Conservation (phyloP, 2,888 invertebrate species). For the Nomada fabriciana region DNA sequence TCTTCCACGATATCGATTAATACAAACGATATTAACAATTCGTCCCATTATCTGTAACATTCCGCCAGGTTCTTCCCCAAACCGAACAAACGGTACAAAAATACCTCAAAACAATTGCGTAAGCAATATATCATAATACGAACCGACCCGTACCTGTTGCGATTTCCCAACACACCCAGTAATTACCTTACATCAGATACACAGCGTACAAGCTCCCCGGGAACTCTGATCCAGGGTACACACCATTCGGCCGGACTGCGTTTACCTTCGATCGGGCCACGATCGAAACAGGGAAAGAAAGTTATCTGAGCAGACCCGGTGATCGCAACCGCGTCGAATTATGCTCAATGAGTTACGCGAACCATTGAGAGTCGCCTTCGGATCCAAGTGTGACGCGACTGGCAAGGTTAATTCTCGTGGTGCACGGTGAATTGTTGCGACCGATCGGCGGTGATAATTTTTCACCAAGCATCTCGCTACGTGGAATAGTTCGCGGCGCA, state of each 20-base stretch:
- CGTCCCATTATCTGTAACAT: too few relatives aligned
- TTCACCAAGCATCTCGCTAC: constrained; percentile 45
- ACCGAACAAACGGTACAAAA: too few relatives aligned
- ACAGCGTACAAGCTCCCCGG: background rate
- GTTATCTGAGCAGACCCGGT: background rate
- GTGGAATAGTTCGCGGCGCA: constrained; percentile 38
- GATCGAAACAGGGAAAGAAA: too few relatives aligned
- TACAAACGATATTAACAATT: too few relatives aligned
- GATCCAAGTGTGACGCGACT: constrained; percentile 10
- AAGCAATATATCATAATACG: too few relatives aligned
- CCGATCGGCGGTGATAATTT: constrained; percentile 44
- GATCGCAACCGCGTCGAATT: background rate
- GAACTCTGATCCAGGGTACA: background rate
- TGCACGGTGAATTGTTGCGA: constrained; percentile 47
- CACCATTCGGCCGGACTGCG: background rate
- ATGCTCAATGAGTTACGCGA: background rate
- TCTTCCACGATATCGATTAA: too few relatives aligned
- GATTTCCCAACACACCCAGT: too few relatives aligned
- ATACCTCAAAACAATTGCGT: too few relatives aligned
- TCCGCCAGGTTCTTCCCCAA: too few relatives aligned
- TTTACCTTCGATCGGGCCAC: background rate
- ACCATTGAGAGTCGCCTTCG: background rate
- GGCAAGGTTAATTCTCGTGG: constrained; percentile 31
- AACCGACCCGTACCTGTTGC: too few relatives aligned
- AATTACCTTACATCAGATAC: too few relatives aligned